Evolutionary conservation across 2,888 invertebrate species (phyloP), one percentile per base, ranked within the genome.

Genomic region (Pandemis cinnamomeana): DNA sequence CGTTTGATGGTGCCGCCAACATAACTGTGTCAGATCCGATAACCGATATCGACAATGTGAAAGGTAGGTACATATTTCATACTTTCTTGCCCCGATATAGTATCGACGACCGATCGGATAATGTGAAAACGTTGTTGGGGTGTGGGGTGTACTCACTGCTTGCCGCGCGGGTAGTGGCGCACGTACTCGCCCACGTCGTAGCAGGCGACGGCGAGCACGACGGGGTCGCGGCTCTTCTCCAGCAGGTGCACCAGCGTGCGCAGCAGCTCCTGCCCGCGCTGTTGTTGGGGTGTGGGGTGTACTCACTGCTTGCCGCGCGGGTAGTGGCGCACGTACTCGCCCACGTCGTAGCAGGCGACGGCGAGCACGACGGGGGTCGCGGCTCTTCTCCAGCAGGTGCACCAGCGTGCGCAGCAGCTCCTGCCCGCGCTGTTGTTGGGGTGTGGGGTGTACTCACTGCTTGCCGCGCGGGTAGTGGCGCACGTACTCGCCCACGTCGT

Each of bases 171-270:
- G 95, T 99, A 99, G 92, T 99, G 99, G 78, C 99, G 96, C 60
- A 99, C 99, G 92, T 99, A 99, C 95, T 99, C 99, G 72, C 99
- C 99, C 82, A 99, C 97, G 93, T 99, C 99, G 91, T 99, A 99
- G 87, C 99, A 98, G 68, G 99, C 99, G 13, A 99, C 99, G 77
- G 99, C 99, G 69, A 99, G 95, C 78, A 99, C 99, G 76, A 99
- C 95, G 46, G 99, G 97, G 92, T 99, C 99, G 84, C 96, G 96
- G 88, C 97, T 98, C 72, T 97, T 97, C 94, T 99, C 99, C 87
- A 99, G 95, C 82, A 99, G 95, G 88, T 98, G 97, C 76, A 99
- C 98, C 75, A 99, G 95, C 78, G 99, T 99, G 87, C 99, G 98
- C 79, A 99, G 95, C 79, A 99, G 94, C 89, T 99, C 99, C 89